These are phyloP conservation scores for Moxostoma hubbsi DNA, from an alignment of 2,797 vertebrate species.

Conservation along the genomic window DNA sequence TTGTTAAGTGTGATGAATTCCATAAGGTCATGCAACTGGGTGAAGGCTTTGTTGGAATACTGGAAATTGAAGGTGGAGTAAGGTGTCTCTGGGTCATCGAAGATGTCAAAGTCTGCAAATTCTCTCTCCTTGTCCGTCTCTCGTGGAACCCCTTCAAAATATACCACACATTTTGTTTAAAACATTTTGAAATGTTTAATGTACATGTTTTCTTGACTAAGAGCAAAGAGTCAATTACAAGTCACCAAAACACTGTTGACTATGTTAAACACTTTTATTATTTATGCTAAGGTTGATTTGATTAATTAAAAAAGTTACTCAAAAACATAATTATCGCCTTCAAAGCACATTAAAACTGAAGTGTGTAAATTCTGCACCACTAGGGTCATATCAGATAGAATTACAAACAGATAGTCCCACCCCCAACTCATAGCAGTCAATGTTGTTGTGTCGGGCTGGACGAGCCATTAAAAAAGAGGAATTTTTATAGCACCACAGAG, in stretches of 20 bases:
- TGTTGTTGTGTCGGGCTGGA: too few relatives aligned
- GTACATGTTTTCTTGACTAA: not conserved
- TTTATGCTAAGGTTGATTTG: too few relatives aligned
- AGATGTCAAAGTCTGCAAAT: slow-evolving; percentile 96
- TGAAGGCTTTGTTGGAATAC: slow-evolving; percentile 91
- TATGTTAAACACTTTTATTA: not conserved
- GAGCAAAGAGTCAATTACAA: not conserved
- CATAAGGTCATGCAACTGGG: slow-evolving; percentile 93
- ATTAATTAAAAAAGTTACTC: too few relatives aligned
- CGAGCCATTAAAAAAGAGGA: too few relatives aligned
- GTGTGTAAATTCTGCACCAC: too few relatives aligned
- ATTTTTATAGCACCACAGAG: too few relatives aligned
- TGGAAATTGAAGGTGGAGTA: slow-evolving; percentile 99
- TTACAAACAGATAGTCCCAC: too few relatives aligned
- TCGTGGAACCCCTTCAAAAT: slow-evolving; percentile 83
- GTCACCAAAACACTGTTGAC: not conserved
- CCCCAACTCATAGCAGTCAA: too few relatives aligned
- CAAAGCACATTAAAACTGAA: too few relatives aligned
- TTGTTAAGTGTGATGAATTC: slow-evolving; percentile 98
- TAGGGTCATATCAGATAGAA: too few relatives aligned
- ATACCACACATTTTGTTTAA: not conserved
- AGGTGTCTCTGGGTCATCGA: slow-evolving; percentile 91
- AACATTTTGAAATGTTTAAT: not conserved
- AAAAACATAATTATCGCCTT: too few relatives aligned
- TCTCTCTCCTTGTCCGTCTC: slow-evolving; percentile 90